A percentile compares a stretch with the other conserved stretches of the same genome.
Evolutionary conservation across 2,113 vertebrate species (phyloP).

Genomic region (Leptocoma aspasia): DNA sequence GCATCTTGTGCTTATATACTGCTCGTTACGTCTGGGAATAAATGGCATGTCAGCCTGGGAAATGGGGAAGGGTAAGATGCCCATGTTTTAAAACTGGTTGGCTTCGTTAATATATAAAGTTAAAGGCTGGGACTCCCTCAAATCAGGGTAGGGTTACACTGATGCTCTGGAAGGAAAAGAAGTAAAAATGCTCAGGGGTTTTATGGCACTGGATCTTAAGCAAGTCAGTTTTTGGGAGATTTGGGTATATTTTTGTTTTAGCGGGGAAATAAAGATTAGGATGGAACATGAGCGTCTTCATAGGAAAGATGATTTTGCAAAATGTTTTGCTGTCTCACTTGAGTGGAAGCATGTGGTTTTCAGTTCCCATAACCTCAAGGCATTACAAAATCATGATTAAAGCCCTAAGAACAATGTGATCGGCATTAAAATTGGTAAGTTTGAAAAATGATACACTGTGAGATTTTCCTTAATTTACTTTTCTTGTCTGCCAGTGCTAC

Average conservation of each 20-base stretch:
- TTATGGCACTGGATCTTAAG: neutral
- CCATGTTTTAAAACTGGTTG: accelerated
- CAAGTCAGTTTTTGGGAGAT: neutral
- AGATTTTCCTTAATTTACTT: slow-evolving; percentile 26
- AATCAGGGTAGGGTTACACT: neutral
- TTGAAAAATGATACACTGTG: slow-evolving; percentile 21
- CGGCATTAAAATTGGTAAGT: neutral
- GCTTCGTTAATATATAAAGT: neutral
- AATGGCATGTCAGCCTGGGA: neutral
- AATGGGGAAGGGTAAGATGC: neutral
- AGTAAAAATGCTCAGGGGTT: neutral
- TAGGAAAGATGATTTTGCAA: slow-evolving; percentile 6
- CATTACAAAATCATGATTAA: neutral
- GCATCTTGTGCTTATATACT: neutral
- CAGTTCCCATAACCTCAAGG: neutral
- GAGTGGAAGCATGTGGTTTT: slow-evolving; percentile 17
- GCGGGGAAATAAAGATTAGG: neutral
- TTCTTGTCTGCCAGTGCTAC: neutral
- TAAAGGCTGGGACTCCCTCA: neutral
- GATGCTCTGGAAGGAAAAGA: neutral
- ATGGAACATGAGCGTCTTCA: neutral
- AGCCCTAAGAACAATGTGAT: neutral
- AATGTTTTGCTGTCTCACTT: slow-evolving; percentile 15
- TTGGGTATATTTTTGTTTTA: neutral
- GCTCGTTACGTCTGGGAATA: neutral